Base-by-base conservation (phyloP, 2,888 invertebrate species). In the Galerucella nymphaeae region DNA sequence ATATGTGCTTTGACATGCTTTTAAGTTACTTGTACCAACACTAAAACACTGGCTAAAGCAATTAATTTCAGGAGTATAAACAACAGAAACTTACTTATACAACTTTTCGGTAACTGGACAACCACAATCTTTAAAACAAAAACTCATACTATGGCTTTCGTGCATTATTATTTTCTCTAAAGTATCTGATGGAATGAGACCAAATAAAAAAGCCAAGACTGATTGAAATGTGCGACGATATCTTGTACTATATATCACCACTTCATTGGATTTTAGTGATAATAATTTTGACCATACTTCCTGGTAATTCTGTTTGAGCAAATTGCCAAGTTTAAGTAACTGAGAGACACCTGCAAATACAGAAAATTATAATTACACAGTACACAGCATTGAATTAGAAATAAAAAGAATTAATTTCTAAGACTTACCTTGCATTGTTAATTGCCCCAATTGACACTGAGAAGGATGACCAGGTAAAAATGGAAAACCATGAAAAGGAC, bases 171-270 rank as follows among this genome's bases (percentile, higher is more conserved):
- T 87, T 70, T 91, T 91, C 10, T 91, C 87, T 80, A 93, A 88
- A 65, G 92, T 89, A 71, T 93, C 93, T 2, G 88, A 86, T 3
- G 92, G 91, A 50, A 95, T 87, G 75, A 96, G 89, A 0, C 92
- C 90, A 83, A 91, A 94, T 3, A 95, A 85, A 78, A 96, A 89
- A 0, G 95, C 95, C 78, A 96, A 88, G 0, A 95, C 93, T 80
- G 97, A 97, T 87, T 97, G 97, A 82, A 95, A 96, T 18, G 98
- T 98, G 80, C 98, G 90, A 1, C 96, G 87, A 84, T 96, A 96
- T 57, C 94, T 90, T 0, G 97, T 97, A 79, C 95, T 94, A 84
- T 92, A 93, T 6, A 93, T 89, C 14, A 93, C 83, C 45, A 93
- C 88, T 76, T 93, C 93, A 4, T 91, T 89, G 82, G 87, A 82